These are phyloP conservation scores for Bathynomus jamesi DNA, from an alignment of 1,140 invertebrate species.

Conservation along the genomic window DNA sequence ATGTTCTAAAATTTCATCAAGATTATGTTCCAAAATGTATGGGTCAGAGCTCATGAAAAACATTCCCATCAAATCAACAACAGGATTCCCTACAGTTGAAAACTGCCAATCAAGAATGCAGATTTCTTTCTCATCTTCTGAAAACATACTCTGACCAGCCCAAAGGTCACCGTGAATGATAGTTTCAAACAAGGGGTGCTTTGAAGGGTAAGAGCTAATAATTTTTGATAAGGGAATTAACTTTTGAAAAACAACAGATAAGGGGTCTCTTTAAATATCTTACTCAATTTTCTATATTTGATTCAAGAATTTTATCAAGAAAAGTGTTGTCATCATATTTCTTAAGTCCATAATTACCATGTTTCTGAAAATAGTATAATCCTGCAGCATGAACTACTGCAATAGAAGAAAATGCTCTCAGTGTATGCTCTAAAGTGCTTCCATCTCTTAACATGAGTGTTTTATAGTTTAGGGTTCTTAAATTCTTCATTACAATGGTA, in stretches of 20 bases:
- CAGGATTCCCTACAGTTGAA: conserved; percentile 1
- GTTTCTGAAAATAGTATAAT: not conserved
- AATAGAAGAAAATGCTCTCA: not conserved
- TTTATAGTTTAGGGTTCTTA: conserved; percentile 6
- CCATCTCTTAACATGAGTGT: conserved; percentile 3
- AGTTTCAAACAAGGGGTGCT: conserved; percentile 11
- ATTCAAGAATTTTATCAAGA: not conserved
- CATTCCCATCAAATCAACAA: conserved; percentile 12
- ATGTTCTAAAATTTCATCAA: conserved; percentile 12
- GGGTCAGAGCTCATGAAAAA: conserved; percentile 15
- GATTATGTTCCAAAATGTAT: not conserved
- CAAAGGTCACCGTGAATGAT: conserved; percentile 19
- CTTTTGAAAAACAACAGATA: not conserved
- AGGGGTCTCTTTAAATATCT: conserved; percentile 1
- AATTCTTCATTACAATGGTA: conserved; percentile 9
- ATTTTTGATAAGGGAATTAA: conserved; percentile 2
- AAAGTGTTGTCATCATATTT: not conserved
- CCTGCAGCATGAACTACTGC: conserved; percentile 11
- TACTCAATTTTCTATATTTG: conserved; percentile 9
- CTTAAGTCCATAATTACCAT: conserved; percentile 1
- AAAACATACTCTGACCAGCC: conserved; percentile 14
- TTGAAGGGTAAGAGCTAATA: not conserved
- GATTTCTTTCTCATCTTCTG: not conserved
- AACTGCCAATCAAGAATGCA: conserved; percentile 22
- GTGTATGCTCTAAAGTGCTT: not conserved